Evolutionary conservation across 2,888 invertebrate species (phyloP), one percentile per base, ranked within the genome.

Genomic region (Pandemis corylana): DNA sequence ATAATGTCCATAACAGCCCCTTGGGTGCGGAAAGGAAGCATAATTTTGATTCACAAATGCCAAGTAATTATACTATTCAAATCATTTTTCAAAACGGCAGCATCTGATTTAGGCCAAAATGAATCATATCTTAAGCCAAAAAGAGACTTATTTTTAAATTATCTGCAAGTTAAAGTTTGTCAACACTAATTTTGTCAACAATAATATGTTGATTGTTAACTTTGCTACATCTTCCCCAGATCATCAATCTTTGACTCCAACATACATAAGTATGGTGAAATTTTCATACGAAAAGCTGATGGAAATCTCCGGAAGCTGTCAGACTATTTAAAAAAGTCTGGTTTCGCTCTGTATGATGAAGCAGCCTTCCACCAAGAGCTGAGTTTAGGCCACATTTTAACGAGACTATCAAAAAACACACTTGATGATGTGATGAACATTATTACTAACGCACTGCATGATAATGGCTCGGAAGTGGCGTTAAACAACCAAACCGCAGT

Each of bases 231-330:
- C 85, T 56, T 86, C 51, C 85, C 28, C 83, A 93, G 93, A 74
- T 78, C 81, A n/a, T 88, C 93, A 4, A 87, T 93, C 59, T 92
- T 93, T 68, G 87, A 90, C 65, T 84, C 87, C 67, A 91, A 89
- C 75, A 80, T 87, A 9, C 91, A 93, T 77, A 90, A 89, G 81
- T 93, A 86, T 80, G 93, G 93, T 0, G 90, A 92, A n/a, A 70
- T 94, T 41, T 76, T 83, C 0, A 76, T 89, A 5, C 81, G 83
- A 71, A 81, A 78, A 28, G 75, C 72, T 2, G 79, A 86, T 10
- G 88, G 86, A 0, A 77, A 80, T 42, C 13, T 77, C 0, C 77
- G 83, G 5, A 80, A 81, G 15, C 68, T 90, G 4, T 82, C 84
- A 7, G 78, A 82, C 28, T 74, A 79, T 12, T 79, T 94, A 0